Percentiles rank a stretch among this genome's conserved stretches.
Conservation (phyloP, 2,113 vertebrate genomes). For the Zosterops japonicus region DNA sequence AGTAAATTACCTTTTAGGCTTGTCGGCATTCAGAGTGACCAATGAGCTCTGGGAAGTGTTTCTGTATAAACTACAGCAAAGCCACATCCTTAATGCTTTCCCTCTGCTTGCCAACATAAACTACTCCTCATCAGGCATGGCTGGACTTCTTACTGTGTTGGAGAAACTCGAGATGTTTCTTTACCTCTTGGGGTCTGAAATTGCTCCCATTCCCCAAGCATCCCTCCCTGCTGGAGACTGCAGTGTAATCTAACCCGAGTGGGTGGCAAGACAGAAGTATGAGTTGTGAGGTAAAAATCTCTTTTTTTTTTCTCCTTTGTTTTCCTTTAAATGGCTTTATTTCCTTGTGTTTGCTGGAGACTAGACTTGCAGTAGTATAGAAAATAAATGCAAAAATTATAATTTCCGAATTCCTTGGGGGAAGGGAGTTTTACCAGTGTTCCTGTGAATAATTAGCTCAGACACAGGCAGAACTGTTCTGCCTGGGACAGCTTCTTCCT, state of each 20-base stretch:
- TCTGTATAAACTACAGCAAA: slow-evolving; percentile 18
- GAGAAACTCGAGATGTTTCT: slow-evolving; percentile 41
- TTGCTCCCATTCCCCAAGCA: not conserved
- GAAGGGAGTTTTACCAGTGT: not conserved
- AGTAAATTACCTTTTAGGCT: not conserved
- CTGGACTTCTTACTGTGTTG: slow-evolving; percentile 1
- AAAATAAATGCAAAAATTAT: not conserved
- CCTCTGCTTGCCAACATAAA: slow-evolving; percentile 14
- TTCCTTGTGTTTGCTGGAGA: not conserved
- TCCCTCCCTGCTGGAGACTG: not conserved
- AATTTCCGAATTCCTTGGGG: not conserved
- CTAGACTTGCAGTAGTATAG: not conserved
- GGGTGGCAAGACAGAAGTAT: not conserved
- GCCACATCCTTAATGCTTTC: slow-evolving; percentile 42
- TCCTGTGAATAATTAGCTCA: not conserved
- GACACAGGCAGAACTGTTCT: not conserved
- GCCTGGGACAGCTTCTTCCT: not conserved
- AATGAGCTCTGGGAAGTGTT: slow-evolving; percentile 23
- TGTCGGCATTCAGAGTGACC: not conserved
- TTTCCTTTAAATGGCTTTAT: not conserved
- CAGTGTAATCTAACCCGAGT: not conserved
- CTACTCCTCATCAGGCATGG: not conserved
- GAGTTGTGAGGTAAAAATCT: not conserved
- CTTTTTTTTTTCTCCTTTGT: not conserved
- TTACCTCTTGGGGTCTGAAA: not conserved